phyloP scores from a whole-genome alignment of 2,113 vertebrate species.

The Excalfactoria chinensis region DNA sequence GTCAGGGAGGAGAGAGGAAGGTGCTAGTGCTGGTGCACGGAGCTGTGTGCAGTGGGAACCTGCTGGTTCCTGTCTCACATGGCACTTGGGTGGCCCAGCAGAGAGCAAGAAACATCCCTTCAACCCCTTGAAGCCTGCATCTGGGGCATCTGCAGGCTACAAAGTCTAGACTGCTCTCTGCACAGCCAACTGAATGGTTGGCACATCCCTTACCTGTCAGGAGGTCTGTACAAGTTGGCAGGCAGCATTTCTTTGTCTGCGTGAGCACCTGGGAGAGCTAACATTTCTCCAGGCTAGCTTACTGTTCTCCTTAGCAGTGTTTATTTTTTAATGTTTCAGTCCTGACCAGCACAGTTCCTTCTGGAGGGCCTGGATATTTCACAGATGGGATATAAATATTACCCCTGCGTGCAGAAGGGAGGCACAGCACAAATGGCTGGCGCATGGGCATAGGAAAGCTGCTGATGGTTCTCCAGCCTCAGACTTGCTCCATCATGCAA shows the following conservation, averaged over 20 bases:
- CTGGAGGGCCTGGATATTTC: neutral
- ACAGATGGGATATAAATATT: neutral
- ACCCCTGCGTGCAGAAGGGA: neutral
- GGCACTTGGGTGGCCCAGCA: rapidly evolving
- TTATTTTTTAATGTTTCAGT: neutral
- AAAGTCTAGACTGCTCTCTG: rapidly evolving
- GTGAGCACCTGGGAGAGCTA: neutral
- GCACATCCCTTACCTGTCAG: neutral
- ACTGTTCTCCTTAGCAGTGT: neutral
- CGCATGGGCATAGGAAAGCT: neutral
- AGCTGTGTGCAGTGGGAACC: rapidly evolving
- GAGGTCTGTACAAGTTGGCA: neutral
- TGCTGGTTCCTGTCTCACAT: neutral
- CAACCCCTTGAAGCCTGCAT: rapidly evolving
- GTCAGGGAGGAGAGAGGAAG: neutral
- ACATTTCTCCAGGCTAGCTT: neutral
- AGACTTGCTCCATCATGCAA: neutral
- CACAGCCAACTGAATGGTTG: neutral
- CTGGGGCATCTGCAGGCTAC: neutral
- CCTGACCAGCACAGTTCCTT: neutral
- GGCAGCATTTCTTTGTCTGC: neutral
- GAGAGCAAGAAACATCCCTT: neutral
- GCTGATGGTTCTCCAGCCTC: neutral
- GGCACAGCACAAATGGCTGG: neutral
- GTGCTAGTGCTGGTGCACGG: neutral